phyloP scores from a whole-genome alignment of 2,888 invertebrate genomes.

The Agrotis segetum region DNA sequence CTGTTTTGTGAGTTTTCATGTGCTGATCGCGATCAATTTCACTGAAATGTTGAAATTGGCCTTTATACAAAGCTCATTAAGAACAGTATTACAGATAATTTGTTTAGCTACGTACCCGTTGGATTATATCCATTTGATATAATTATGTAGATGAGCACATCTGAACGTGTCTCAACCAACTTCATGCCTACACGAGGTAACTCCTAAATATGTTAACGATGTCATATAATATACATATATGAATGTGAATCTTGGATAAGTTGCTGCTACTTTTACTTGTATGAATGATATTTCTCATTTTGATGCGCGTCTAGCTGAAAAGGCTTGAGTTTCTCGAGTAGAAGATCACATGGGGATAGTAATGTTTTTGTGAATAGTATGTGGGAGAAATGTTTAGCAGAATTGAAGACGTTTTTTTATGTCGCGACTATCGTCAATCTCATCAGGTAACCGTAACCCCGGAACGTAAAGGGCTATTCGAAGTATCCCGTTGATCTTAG shows the following conservation, averaged over 20 bases:
- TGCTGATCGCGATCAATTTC: background rate
- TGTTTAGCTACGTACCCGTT: slow-evolving; percentile 48
- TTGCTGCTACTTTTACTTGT: slow-evolving; percentile 44
- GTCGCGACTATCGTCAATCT: no score
- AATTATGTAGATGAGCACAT: slow-evolving; percentile 62
- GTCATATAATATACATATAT: slow-evolving; percentile 60
- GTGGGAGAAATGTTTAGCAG: background rate
- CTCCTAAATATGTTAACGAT: slow-evolving; percentile 65
- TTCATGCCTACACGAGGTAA: slow-evolving; percentile 49
- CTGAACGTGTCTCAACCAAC: slow-evolving; percentile 50
- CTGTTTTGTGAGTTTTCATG: background rate
- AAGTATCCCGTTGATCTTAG: no score
- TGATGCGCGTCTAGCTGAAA: slow-evolving; percentile 44
- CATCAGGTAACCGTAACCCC: no score
- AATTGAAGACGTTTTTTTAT: background rate
- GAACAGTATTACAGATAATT: slow-evolving; percentile 52
- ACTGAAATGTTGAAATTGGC: background rate
- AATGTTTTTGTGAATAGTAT: slow-evolving; percentile 19
- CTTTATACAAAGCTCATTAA: slow-evolving; percentile 36
- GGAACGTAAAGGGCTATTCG: no score
- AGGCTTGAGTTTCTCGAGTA: slow-evolving; percentile 15
- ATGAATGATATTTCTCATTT: slow-evolving; percentile 51
- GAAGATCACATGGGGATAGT: slow-evolving; percentile 19
- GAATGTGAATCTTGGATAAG: slow-evolving; percentile 56
- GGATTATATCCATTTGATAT: slow-evolving; percentile 59